Evolutionary conservation across 1,140 invertebrate genomes (phyloP).

Genomic region (Pomacea maculata): DNA sequence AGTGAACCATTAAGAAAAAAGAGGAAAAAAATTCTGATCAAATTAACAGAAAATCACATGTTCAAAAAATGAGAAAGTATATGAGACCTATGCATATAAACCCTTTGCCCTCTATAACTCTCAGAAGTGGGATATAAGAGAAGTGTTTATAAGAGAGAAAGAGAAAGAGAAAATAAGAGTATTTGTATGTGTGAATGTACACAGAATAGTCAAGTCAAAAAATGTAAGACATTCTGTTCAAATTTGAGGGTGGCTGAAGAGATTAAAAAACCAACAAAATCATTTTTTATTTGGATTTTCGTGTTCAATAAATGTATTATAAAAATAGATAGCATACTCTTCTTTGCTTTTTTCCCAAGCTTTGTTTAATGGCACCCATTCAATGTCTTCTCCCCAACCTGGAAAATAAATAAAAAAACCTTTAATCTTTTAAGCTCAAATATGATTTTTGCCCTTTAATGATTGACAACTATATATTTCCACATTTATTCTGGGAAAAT

Average conservation of each 20-base stretch:
- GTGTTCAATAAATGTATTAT: background rate
- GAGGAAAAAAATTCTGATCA: background rate
- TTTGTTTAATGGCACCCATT: constrained; percentile 66
- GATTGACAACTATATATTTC: too few species aligned
- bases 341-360: constrained; percentile 63
- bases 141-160: background rate
- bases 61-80: too few species aligned
- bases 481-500: too few species aligned
- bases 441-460: too few species aligned
- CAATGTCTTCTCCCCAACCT: constrained; percentile 59
- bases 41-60: background rate
- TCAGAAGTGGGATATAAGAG: too few species aligned
- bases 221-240: constrained; percentile 30
- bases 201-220: background rate
- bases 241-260: constrained; percentile 66
- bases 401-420: constrained; percentile 13
- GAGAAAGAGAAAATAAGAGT: background rate
- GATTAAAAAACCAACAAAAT: background rate
- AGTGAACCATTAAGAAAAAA: background rate
- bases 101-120: background rate
- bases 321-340: constrained; percentile 39
- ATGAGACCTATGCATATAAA: background rate
- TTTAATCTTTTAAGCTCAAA: too few species aligned
- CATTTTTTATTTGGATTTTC: background rate
- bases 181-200: background rate